phyloP scores from a whole-genome alignment of 2,797 vertebrate species.

The Anolis apletophallus region DNA sequence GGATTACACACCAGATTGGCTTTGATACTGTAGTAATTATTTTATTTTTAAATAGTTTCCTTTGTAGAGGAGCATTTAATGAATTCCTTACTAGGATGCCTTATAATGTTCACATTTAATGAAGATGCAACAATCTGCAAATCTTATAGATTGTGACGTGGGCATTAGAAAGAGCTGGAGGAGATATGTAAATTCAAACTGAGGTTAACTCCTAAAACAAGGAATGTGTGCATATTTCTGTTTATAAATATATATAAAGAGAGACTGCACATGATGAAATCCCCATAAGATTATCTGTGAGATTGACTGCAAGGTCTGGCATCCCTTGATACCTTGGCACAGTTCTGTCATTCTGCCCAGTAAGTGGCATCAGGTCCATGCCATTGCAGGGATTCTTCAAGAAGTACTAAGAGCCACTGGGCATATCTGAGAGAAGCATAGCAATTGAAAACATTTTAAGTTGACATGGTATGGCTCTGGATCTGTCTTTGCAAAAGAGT shows the following conservation, averaged over 20 bases:
- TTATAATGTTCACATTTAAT: background rate
- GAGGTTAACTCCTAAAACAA: background rate
- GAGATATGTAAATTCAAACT: background rate
- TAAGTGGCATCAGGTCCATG: conserved; percentile 5
- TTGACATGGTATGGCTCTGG: background rate
- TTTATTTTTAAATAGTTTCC: background rate
- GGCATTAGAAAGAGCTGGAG: background rate
- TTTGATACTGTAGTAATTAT: background rate
- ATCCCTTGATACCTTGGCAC: conserved; percentile 8
- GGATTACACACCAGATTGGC: background rate
- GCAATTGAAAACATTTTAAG: conserved; percentile 2
- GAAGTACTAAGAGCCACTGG: background rate
- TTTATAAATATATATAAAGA: background rate
- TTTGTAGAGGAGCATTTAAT: background rate
- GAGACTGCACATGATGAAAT: conserved; percentile 4
- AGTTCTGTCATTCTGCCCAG: background rate
- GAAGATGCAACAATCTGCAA: background rate
- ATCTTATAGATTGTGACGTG: background rate
- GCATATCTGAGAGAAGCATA: background rate
- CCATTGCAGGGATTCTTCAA: conserved; percentile 18
- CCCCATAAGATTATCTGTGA: conserved; percentile 22
- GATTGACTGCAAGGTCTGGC: conserved; percentile 17
- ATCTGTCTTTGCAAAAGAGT: background rate
- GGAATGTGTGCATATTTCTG: background rate
- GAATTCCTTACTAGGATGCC: background rate